Percentiles rank a stretch among this genome's conserved stretches.
phyloP scores from a whole-genome alignment of 2,888 invertebrate genomes.

The Geophilus truncorum region DNA sequence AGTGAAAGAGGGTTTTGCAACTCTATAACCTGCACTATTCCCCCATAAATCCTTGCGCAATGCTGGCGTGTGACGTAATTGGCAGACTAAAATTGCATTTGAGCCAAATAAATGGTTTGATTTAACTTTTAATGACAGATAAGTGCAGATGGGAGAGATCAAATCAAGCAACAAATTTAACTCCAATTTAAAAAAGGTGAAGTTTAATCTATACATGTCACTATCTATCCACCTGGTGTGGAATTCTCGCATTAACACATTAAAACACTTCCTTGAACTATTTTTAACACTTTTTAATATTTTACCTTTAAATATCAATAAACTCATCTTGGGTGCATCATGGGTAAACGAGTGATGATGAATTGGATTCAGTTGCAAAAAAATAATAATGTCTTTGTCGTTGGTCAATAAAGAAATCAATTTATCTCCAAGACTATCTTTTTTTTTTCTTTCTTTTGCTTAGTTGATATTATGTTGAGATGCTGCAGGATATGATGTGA shows the following conservation, averaged over 20 bases:
- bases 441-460: not conserved
- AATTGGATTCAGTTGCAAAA: not conserved
- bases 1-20: not conserved
- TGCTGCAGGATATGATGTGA: not conserved
- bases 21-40: not conserved
- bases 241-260: too few relatives aligned
- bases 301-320: not conserved
- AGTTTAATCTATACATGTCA: too few relatives aligned
- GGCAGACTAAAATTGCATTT: not conserved
- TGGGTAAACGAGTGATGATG: not conserved
- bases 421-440: not conserved
- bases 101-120: not conserved
- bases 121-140: not conserved
- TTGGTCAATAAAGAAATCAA: not conserved
- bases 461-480: not conserved
- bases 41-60: conserved; percentile 5
- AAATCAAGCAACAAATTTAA: not conserved
- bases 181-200: too few relatives aligned
- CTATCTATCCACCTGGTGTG: too few relatives aligned
- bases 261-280: too few relatives aligned
- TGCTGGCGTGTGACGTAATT: not conserved
- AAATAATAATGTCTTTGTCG: not conserved
- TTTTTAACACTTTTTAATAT: too few relatives aligned
- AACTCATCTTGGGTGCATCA: not conserved
- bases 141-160: not conserved